Conservation (phyloP, 2,113 vertebrate species). For the Calidris pygmaea region DNA sequence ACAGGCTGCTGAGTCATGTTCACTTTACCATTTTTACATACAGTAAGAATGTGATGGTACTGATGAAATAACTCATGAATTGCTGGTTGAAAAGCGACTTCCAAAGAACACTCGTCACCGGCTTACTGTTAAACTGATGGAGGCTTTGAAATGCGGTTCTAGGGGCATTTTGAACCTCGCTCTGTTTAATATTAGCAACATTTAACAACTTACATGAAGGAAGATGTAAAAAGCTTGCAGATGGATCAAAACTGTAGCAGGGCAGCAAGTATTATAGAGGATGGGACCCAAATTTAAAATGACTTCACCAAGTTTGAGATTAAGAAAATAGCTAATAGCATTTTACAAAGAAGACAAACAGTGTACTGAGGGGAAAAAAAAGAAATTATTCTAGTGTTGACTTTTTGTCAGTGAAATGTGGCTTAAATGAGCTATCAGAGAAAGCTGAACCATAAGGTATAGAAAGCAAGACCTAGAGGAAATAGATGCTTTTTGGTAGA, state of each 20-base stretch:
- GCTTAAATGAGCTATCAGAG: neutral
- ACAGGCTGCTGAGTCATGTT: neutral
- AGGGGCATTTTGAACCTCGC: neutral
- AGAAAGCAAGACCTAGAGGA: neutral
- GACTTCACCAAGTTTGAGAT: neutral
- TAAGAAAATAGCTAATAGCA: neutral
- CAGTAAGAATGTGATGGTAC: neutral
- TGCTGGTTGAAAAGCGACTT: neutral
- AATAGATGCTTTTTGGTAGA: neutral
- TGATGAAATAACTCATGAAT: neutral
- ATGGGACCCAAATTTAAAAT: neutral
- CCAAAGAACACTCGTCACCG: neutral
- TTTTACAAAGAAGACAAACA: neutral
- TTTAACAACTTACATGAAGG: neutral
- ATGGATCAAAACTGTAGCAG: neutral
- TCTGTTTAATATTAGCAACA: neutral
- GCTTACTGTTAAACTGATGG: neutral
- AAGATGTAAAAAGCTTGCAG: neutral
- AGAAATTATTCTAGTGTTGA: neutral
- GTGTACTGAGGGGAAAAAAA: neutral
- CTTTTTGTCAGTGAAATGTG: neutral
- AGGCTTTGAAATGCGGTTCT: neutral
- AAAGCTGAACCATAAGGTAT: neutral
- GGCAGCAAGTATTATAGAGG: neutral
- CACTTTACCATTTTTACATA: neutral